Conservation (phyloP, 2,797 vertebrate genomes). For the Gadopsis marmoratus region DNA sequence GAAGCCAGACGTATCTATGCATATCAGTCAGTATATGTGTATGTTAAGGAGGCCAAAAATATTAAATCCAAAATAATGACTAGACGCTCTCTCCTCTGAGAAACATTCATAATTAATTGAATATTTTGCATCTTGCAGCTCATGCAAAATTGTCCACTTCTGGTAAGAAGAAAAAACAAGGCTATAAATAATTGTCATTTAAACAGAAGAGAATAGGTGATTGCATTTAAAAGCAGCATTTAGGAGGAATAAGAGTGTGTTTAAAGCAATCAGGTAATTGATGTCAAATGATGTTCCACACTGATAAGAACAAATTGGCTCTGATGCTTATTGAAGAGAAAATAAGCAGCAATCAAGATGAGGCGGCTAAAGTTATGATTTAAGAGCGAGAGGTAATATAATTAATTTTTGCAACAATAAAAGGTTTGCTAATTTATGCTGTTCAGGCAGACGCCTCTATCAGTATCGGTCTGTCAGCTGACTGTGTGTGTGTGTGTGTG, state of each 20-base stretch:
- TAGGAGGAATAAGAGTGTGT: slow-evolving; percentile 6
- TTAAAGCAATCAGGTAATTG: slow-evolving; percentile 31
- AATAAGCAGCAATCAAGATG: slow-evolving; percentile 32
- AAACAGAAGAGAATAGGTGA: slow-evolving; percentile 1
- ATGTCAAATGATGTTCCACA: background rate
- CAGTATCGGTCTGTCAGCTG: slow-evolving; percentile 16
- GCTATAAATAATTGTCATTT: background rate
- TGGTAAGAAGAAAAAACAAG: background rate
- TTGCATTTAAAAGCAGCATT: slow-evolving; percentile 10
- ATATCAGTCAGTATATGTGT: background rate
- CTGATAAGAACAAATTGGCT: slow-evolving; percentile 27
- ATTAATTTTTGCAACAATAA: background rate
- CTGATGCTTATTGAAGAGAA: slow-evolving; percentile 13
- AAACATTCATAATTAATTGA: background rate
- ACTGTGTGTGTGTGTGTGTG: slow-evolving; percentile 22
- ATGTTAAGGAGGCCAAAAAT: background rate
- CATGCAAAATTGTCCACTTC: background rate
- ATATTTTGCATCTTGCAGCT: background rate
- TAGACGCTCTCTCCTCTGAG: background rate
- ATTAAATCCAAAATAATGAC: background rate
- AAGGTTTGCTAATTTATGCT: slow-evolving; percentile 13
- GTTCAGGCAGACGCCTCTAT: slow-evolving; percentile 12
- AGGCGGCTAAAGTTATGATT: slow-evolving; percentile 20
- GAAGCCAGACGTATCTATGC: background rate
- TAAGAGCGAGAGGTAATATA: background rate